Percentiles rank a stretch among this genome's conserved stretches.
Conservation (phyloP, 2,888 invertebrate species). For the Orchestes rusci region DNA sequence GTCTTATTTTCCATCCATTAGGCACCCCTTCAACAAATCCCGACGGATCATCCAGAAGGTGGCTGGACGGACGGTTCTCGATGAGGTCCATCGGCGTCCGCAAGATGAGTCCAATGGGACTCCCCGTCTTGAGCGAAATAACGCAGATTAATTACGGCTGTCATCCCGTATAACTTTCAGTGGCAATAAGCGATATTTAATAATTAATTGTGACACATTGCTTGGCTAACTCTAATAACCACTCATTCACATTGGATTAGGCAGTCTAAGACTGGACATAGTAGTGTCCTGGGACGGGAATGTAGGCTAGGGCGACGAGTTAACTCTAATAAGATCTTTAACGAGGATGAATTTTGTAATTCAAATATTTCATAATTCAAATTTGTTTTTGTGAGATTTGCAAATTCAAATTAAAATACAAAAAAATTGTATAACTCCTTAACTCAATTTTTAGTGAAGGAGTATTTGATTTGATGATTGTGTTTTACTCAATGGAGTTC, state of each 20-base stretch:
- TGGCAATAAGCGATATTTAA: slow-evolving; percentile 45
- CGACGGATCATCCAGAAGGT: slow-evolving; percentile 20
- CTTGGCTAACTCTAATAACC: slow-evolving; percentile 34
- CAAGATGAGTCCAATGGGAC: slow-evolving; percentile 42
- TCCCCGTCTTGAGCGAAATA: slow-evolving; percentile 40
- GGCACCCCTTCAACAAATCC: slow-evolving; percentile 20
- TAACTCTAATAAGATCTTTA: no score
- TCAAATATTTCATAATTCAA: not conserved
- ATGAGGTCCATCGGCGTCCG: slow-evolving; percentile 32
- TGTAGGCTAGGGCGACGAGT: not conserved
- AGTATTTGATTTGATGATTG: no score
- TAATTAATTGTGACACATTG: slow-evolving; percentile 44
- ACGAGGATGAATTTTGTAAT: no score
- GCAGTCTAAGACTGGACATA: slow-evolving; percentile 23
- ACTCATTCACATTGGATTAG: slow-evolving; percentile 23
- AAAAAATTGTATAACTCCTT: no score
- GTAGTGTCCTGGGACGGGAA: not conserved
- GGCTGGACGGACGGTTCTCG: slow-evolving; percentile 20
- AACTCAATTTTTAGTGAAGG: no score
- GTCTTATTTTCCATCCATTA: slow-evolving; percentile 19
- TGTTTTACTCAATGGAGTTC: no score
- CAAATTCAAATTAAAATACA: no score
- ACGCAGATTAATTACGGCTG: slow-evolving; percentile 46
- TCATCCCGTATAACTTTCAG: slow-evolving; percentile 43
- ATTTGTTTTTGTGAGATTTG: no score